Percentiles rank a stretch among this genome's conserved stretches.
Evolutionary conservation across 2,113 vertebrate genomes (phyloP).

Genomic region (Megaleporinus macrocephalus): DNA sequence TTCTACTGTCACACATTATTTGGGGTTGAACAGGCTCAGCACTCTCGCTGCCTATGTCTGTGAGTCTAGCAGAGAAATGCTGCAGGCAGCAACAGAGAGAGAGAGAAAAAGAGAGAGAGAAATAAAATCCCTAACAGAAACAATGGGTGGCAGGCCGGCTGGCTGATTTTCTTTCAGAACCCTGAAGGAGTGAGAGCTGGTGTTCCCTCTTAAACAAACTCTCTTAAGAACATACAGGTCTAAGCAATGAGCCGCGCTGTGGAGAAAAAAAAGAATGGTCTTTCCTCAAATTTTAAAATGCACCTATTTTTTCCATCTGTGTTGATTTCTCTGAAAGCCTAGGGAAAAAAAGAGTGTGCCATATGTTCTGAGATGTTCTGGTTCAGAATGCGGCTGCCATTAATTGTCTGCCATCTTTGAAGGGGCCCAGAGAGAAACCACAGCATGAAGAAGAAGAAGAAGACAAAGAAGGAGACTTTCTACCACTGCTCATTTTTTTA

Average conservation of each 20-base stretch:
- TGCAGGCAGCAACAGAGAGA: constrained; percentile 22
- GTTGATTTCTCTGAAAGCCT: constrained; percentile 71
- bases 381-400: constrained; percentile 50
- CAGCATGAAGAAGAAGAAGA: constrained; percentile 60
- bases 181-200: constrained; percentile 49
- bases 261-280: constrained; percentile 66
- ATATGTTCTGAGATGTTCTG: constrained; percentile 60
- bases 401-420: constrained; percentile 48
- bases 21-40: constrained; percentile 53
- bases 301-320: constrained; percentile 70
- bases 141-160: constrained; percentile 14
- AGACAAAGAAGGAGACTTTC: constrained; percentile 57
- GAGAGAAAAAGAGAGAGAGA: constrained; percentile 37
- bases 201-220: constrained; percentile 74
- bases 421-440: constrained; percentile 9
- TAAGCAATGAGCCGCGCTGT: constrained; percentile 49
- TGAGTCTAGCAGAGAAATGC: constrained; percentile 26
- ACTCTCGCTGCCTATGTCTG: constrained; percentile 9
- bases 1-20: constrained; percentile 69
- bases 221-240: constrained; percentile 72
- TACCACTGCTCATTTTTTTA: no score
- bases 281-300: constrained; percentile 51
- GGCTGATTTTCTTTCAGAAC: constrained; percentile 1
- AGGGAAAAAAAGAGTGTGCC: constrained; percentile 53
- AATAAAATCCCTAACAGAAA: constrained; percentile 34